phyloP scores from a whole-genome alignment of 2,113 vertebrate genomes.

The Cephalopholis sonnerati region DNA sequence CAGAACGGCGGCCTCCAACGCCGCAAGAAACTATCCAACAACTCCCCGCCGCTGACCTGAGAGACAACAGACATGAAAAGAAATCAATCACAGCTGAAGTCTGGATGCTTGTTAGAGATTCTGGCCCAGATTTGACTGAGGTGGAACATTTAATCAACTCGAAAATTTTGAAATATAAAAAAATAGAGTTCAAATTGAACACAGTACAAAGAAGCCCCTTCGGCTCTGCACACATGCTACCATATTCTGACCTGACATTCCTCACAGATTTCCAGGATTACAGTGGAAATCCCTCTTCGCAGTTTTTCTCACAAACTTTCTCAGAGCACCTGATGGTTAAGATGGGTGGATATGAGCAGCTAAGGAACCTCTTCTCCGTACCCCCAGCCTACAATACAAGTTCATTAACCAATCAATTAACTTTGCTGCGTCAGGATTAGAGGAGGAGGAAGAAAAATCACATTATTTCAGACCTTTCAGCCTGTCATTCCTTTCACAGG shows the following conservation, averaged over 20 bases:
- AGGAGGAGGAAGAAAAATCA: background rate
- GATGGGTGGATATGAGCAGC: background rate
- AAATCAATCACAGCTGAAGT: background rate
- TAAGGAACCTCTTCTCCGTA: background rate
- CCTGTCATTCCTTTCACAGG: background rate
- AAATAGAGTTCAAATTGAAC: background rate
- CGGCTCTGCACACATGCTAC: constrained; percentile 21
- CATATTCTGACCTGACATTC: constrained; percentile 52
- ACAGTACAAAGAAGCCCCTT: background rate
- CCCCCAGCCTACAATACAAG: background rate
- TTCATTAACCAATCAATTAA: constrained; percentile 8
- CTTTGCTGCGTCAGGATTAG: background rate
- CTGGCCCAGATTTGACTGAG: background rate
- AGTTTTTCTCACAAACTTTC: constrained; percentile 49
- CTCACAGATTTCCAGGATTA: constrained; percentile 60
- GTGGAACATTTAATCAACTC: background rate
- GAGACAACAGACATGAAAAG: background rate
- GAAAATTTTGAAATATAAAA: background rate
- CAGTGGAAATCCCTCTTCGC: constrained; percentile 54
- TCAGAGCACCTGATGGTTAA: constrained; percentile 38
- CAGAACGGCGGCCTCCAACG: constrained; percentile 45
- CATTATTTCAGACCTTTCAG: constrained; percentile 5
- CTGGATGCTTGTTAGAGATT: background rate
- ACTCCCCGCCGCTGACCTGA: constrained; percentile 40
- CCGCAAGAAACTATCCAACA: constrained; percentile 34